Evolutionary conservation across 2,797 vertebrate species (phyloP).

Genomic region (Spea hammondii): DNA sequence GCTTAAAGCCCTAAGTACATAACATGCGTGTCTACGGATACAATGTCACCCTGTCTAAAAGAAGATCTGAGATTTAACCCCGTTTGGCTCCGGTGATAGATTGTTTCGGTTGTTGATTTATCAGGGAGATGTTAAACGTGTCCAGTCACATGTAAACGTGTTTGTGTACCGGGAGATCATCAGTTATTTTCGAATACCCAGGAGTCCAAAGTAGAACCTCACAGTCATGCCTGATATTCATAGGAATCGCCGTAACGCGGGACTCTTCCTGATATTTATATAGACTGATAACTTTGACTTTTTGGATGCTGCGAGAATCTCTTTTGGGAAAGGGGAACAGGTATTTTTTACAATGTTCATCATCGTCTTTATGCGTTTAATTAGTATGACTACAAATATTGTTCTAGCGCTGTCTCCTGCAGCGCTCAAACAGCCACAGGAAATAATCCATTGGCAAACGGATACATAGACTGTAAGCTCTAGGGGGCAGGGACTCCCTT

Average conservation of each 20-base stretch:
- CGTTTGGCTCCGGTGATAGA: too few relatives aligned
- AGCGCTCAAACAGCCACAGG: too few relatives aligned
- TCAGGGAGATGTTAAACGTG: neutral
- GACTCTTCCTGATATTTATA: neutral
- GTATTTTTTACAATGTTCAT: too few relatives aligned
- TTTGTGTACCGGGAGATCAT: neutral
- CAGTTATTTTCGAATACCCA: neutral
- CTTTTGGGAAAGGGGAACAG: neutral
- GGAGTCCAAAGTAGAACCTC: neutral
- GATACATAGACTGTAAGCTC: too few relatives aligned
- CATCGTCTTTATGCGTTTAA: neutral
- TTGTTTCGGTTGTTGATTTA: neutral
- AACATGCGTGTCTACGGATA: too few relatives aligned
- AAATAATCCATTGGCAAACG: too few relatives aligned
- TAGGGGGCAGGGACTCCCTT: too few relatives aligned
- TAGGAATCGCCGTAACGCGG: neutral
- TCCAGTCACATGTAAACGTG: neutral
- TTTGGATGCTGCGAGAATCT: neutral
- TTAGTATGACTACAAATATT: too few relatives aligned
- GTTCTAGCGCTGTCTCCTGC: too few relatives aligned
- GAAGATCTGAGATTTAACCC: too few relatives aligned
- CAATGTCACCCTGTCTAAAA: too few relatives aligned
- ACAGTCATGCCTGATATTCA: neutral
- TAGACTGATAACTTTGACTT: neutral
- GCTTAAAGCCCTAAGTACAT: too few relatives aligned